Evolutionary conservation across 2,113 vertebrate species (phyloP).

Genomic region (Nycticryphes semicollaris): DNA sequence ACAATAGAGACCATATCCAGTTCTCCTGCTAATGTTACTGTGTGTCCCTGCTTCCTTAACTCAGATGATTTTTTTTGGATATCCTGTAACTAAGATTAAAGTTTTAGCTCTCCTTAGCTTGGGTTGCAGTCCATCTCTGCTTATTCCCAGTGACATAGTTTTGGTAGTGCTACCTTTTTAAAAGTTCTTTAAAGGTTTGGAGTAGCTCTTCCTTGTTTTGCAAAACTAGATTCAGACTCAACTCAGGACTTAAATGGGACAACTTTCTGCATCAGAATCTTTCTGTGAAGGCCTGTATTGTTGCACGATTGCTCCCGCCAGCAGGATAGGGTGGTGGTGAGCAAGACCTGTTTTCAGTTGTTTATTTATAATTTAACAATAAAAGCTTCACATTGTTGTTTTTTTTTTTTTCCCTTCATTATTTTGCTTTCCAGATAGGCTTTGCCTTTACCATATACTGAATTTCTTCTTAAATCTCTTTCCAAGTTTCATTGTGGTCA

Average conservation of each 20-base stretch:
- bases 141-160: not conserved
- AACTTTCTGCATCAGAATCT: not conserved
- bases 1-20: not conserved
- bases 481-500: not conserved
- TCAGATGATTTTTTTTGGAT: not conserved
- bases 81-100: not conserved
- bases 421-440: not conserved
- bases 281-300: not conserved
- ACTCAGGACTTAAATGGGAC: not conserved
- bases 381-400: not conserved
- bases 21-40: not conserved
- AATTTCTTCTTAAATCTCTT: not conserved
- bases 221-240: not conserved
- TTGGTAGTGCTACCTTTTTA: not conserved
- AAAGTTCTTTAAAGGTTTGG: not conserved
- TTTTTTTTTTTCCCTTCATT: rapidly evolving
- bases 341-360: not conserved
- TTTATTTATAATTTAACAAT: not conserved
- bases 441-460: not conserved
- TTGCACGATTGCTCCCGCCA: not conserved
- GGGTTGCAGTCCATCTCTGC: not conserved
- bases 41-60: not conserved
- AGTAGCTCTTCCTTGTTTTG: not conserved
- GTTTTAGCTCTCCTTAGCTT: not conserved
- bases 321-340: not conserved